Base-by-base conservation (phyloP, 1,140 invertebrate species). In the Camponotus floridanus region DNA sequence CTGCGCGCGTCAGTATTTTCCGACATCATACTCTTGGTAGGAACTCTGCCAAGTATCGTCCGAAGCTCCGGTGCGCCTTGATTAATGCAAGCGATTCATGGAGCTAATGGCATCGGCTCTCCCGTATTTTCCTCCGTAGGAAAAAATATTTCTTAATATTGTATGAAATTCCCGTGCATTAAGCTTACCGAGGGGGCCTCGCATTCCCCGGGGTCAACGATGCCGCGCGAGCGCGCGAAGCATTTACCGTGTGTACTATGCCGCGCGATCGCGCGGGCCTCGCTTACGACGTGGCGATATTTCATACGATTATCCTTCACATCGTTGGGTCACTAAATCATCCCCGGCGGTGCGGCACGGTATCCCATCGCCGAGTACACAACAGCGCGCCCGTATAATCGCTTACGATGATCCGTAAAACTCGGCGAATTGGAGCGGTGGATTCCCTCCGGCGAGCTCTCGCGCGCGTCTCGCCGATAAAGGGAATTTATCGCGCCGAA, bases 241-340 rank as follows among this genome's bases (percentile, higher is more conserved):
- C 76, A 88, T 74, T 86, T 68, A 57, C 59, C 55, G 42, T 59
- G 33, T 70, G 61, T 84, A 61, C 55, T 65, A 68, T 33, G 64
- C 79, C 76, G 87, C 11, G 71, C 62, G 51, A 78, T 84, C 59
- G 57, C 67, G 68, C 74, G 55, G 76, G 67, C 39, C 48, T n/a
- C 62, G 85, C 57, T 76, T 80, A 68, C 74, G 71, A 87, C 36
- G 48, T 57, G 48, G 65, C 84, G 76, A 91, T 91, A 91, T 91
- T 88, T 91, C 87, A 88, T 88, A 81, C 62, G 89, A 90, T 91
- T 90, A 91, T 91, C 87, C 84, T 59, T 73, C 64, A 74, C 74
- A 79, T 88, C 88, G 73, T 83, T 83, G 89, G 81, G 81, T 90
- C 57, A 86, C 81, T 90, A 88, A 90, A 91, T 91, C 89, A 90